phyloP scores from a whole-genome alignment of 2,888 invertebrate species.

The Hemithea aestivaria region DNA sequence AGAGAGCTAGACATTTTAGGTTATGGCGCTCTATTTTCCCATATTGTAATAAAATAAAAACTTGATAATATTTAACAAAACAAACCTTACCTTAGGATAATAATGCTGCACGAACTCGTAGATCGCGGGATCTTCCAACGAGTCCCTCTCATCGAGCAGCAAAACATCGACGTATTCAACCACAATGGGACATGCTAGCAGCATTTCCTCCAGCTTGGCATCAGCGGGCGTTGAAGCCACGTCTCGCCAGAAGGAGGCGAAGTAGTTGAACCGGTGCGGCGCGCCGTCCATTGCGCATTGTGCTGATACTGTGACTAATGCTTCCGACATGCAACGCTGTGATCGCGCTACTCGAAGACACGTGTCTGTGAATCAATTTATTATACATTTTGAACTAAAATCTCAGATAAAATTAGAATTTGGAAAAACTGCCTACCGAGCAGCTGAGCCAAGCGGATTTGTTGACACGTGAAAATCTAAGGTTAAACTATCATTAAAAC shows the following conservation, averaged over 20 bases:
- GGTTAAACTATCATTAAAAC: too few species aligned
- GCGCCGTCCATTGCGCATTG: constrained; percentile 95
- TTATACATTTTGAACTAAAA: too few species aligned
- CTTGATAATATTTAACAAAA: too few species aligned
- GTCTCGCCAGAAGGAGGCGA: constrained; percentile 95
- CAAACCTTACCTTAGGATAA: constrained; percentile 92
- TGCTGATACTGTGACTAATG: constrained; percentile 90
- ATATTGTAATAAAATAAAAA: too few species aligned
- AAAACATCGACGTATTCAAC: constrained; percentile 95
- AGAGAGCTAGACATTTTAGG: too few species aligned
- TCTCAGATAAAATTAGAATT: too few species aligned
- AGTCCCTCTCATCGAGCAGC: constrained; percentile 90
- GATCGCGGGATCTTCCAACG: constrained; percentile 90
- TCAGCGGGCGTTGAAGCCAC: constrained; percentile 89
- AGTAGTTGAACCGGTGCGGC: constrained; percentile 91
- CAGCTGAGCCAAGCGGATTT: too few species aligned
- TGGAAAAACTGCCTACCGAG: too few species aligned
- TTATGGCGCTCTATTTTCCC: too few species aligned
- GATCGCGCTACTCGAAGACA: constrained; percentile 92
- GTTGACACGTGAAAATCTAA: too few species aligned
- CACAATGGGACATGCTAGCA: constrained; percentile 89
- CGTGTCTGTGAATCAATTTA: constrained; percentile 43
- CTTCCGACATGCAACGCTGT: constrained; percentile 91
- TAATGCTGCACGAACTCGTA: constrained; percentile 93
- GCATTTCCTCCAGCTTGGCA: constrained; percentile 88